These are phyloP conservation scores for Himalopsyche japonica DNA, from an alignment of 2,888 invertebrate genomes.

Conservation along the genomic window DNA sequence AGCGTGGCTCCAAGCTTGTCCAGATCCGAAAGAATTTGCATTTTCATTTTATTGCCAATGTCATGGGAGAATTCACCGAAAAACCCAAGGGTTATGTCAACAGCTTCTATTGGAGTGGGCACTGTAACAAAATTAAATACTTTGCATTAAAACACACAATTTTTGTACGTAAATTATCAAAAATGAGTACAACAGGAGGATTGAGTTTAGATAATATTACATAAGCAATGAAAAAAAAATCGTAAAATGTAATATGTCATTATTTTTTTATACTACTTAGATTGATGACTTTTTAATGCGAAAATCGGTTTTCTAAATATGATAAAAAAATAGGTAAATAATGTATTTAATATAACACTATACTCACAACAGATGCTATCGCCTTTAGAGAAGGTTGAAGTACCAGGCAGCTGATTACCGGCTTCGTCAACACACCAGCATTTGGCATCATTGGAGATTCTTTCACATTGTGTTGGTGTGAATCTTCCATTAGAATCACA, in stretches of 20 bases:
- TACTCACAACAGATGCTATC: conserved; percentile 61
- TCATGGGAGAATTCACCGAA: conserved; percentile 62
- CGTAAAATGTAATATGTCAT: no score
- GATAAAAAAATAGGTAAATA: no score
- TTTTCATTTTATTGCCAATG: conserved; percentile 54
- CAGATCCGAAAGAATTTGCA: conserved; percentile 53
- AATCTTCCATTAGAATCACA: conserved; percentile 73
- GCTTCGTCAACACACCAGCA: conserved; percentile 91
- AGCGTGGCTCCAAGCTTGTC: conserved; percentile 52
- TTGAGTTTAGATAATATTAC: no score
- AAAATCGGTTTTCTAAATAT: no score
- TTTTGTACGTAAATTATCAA: no score
- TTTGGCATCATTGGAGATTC: conserved; percentile 57
- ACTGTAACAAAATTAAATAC: conserved; percentile 52
- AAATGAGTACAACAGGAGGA: no score
- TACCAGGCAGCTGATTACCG: conserved; percentile 68
- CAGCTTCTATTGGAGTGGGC: conserved; percentile 72
- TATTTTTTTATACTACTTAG: no score
- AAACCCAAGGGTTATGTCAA: conserved; percentile 75
- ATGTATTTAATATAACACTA: not conserved
- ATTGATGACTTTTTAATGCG: no score
- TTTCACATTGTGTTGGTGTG: conserved; percentile 74
- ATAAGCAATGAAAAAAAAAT: no score
- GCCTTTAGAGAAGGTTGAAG: conserved; percentile 64
- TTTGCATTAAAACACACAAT: not conserved